Percentiles rank a stretch among this genome's conserved stretches.
Conservation (phyloP, 1,140 invertebrate species). For the Oedothorax gibbosus region DNA sequence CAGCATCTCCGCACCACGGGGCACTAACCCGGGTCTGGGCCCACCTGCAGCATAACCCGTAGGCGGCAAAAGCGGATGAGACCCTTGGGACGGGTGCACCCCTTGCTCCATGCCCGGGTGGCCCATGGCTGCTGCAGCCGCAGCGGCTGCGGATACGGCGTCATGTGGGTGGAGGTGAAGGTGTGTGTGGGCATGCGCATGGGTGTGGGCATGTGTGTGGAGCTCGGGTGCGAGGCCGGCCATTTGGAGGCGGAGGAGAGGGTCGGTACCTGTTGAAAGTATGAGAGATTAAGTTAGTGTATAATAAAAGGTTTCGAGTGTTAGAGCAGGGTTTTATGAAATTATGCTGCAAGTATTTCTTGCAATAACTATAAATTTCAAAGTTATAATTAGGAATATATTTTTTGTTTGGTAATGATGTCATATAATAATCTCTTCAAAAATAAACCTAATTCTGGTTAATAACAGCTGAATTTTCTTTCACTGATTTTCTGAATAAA, state of each 20-base stretch:
- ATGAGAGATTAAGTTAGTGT: too few relatives aligned
- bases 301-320: too few relatives aligned
- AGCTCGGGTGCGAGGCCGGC: constrained; percentile 82
- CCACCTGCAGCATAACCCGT: constrained; percentile 60
- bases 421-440: too few relatives aligned
- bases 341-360: too few relatives aligned
- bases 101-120: constrained; percentile 70
- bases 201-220: constrained; percentile 82
- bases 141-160: constrained; percentile 71
- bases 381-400: too few relatives aligned
- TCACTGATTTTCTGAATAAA: too few relatives aligned
- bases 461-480: too few relatives aligned
- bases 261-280: constrained; percentile 71
- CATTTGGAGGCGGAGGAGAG: constrained; percentile 86
- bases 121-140: constrained; percentile 74
- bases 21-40: constrained; percentile 60
- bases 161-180: constrained; percentile 82
- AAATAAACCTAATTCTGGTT: too few relatives aligned
- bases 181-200: constrained; percentile 83
- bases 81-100: constrained; percentile 69
- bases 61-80: constrained; percentile 63
- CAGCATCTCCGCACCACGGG: constrained; percentile 65
- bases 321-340: too few relatives aligned
- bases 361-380: too few relatives aligned
- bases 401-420: too few relatives aligned